Evolutionary conservation across 2,113 vertebrate species (phyloP).

Genomic region (Cranoglanis bouderius): DNA sequence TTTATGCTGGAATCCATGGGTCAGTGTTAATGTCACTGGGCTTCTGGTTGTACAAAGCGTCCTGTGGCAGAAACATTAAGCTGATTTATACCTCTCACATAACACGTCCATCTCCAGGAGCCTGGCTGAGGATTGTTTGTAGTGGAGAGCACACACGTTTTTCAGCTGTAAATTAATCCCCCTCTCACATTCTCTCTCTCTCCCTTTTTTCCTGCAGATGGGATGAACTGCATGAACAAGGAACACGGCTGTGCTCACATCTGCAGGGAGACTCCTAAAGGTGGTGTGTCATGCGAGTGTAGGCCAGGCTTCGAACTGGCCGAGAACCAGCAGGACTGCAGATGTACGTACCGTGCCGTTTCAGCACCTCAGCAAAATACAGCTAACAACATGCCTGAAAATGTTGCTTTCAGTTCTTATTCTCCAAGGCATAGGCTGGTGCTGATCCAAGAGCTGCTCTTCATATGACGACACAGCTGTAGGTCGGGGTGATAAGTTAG

Average conservation of each 20-base stretch:
- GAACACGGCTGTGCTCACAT: slow-evolving; percentile 97
- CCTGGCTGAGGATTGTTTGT: slow-evolving; percentile 50
- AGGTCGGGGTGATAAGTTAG: not conserved
- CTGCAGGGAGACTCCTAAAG: slow-evolving; percentile 97
- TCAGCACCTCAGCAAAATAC: not conserved
- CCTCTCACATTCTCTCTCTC: slow-evolving; percentile 31
- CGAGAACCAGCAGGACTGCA: slow-evolving; percentile 96
- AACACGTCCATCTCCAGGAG: slow-evolving; percentile 54
- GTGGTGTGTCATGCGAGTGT: slow-evolving; percentile 96
- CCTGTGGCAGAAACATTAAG: slow-evolving; percentile 55
- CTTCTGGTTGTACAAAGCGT: slow-evolving; percentile 35
- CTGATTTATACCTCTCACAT: slow-evolving; percentile 59
- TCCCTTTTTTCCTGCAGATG: slow-evolving; percentile 78
- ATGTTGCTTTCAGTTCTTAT: not conserved
- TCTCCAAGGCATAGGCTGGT: not conserved
- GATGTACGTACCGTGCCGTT: slow-evolving; percentile 84
- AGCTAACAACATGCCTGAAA: not conserved
- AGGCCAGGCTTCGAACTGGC: slow-evolving; percentile 96
- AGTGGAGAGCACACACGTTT: slow-evolving; percentile 36
- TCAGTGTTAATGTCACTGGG: slow-evolving; percentile 46
- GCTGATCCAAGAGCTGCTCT: not conserved
- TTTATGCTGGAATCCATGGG: slow-evolving; percentile 29
- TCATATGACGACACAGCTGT: not conserved
- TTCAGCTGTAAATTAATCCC: slow-evolving; percentile 44
- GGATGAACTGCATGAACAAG: slow-evolving; percentile 99